Evolutionary conservation across 2,113 vertebrate species (phyloP).

Genomic region (Forbesichthys papilliferus): DNA sequence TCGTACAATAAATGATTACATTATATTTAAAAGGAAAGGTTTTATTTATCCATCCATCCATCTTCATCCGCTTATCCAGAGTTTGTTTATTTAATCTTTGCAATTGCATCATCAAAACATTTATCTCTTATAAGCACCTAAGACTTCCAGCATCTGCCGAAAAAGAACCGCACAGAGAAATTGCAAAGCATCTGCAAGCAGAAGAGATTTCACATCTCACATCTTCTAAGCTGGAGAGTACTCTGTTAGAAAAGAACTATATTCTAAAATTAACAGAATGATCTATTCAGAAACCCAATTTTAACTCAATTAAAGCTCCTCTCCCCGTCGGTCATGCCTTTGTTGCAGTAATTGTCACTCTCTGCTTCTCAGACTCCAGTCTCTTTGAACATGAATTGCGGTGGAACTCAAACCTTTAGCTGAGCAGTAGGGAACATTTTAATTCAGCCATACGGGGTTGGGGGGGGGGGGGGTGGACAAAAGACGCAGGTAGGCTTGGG

Average conservation of each 20-base stretch:
- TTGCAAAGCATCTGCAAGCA: not conserved
- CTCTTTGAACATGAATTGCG: conserved; percentile 63
- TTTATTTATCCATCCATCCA: too few species aligned
- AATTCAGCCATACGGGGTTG: conserved; percentile 55
- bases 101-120: too few species aligned
- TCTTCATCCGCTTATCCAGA: too few species aligned
- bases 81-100: too few species aligned
- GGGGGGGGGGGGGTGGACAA: conserved; percentile 24
- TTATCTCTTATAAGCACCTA: too few species aligned
- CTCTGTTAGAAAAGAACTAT: conserved; percentile 38
- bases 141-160: not conserved
- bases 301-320: conserved; percentile 69
- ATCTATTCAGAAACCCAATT: conserved; percentile 71
- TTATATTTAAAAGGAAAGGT: too few species aligned
- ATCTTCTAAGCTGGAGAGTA: conserved; percentile 35
- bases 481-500: conserved; percentile 59
- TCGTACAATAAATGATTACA: too few species aligned
- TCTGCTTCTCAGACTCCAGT: conserved; percentile 49
- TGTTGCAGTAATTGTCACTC: conserved; percentile 63
- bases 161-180: conserved; percentile 31
- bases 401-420: conserved; percentile 52
- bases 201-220: conserved; percentile 46
- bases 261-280: conserved; percentile 67
- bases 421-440: conserved; percentile 48
- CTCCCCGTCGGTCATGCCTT: conserved; percentile 68